phyloP scores from a whole-genome alignment of 2,797 vertebrate genomes.

The Bradypus variegatus region DNA sequence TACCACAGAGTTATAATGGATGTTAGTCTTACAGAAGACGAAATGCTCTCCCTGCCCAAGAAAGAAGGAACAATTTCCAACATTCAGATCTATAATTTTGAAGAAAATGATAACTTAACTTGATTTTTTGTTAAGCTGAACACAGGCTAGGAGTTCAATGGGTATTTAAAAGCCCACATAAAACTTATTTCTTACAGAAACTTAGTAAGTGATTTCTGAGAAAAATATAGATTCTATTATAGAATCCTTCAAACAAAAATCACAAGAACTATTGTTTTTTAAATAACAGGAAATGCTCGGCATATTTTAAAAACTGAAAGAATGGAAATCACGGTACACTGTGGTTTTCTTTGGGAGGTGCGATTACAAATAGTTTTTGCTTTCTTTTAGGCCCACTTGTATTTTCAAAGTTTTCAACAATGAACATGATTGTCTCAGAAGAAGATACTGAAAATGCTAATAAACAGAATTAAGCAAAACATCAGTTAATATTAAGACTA shows the following conservation, averaged over 20 bases:
- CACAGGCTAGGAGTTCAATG: background rate
- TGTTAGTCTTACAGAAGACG: background rate
- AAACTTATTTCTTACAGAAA: background rate
- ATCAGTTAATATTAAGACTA: background rate
- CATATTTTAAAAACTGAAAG: background rate
- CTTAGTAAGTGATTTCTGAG: background rate
- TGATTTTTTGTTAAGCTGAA: background rate
- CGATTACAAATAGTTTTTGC: background rate
- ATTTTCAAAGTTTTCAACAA: background rate
- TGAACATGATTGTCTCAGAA: background rate
- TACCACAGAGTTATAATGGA: background rate
- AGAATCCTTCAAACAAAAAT: background rate
- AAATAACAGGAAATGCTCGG: background rate
- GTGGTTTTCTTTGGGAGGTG: conserved; percentile 1
- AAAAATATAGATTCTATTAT: background rate
- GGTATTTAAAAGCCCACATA: background rate
- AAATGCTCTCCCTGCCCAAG: background rate
- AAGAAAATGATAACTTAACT: background rate
- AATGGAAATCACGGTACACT: background rate
- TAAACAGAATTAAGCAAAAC: conserved; percentile 11
- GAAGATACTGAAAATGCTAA: conserved; percentile 1
- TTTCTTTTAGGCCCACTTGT: background rate
- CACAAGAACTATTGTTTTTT: background rate
- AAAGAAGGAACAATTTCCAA: background rate
- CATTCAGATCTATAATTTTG: background rate